Evolutionary conservation across 2,113 vertebrate genomes (phyloP).

Genomic region (Hylia prasina): DNA sequence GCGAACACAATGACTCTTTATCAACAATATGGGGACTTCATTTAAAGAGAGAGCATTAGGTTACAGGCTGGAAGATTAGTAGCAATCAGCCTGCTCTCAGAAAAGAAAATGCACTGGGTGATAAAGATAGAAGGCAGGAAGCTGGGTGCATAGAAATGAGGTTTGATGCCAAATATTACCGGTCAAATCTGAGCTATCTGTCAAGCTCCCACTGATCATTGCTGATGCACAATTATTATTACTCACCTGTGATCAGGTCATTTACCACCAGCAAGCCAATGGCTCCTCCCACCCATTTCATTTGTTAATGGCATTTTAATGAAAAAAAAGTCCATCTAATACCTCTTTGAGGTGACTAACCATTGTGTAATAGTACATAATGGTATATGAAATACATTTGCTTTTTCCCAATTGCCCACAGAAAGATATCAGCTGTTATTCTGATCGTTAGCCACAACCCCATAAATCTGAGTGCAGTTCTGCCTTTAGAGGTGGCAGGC

Average conservation of each 20-base stretch:
- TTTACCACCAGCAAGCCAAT: not conserved
- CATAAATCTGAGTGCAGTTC: constrained; percentile 24
- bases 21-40: constrained; percentile 45
- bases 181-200: constrained; percentile 32
- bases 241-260: constrained; percentile 47
- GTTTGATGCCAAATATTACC: constrained; percentile 35
- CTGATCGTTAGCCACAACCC: not conserved
- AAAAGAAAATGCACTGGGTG: constrained; percentile 42
- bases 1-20: constrained; percentile 46
- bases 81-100: constrained; percentile 49
- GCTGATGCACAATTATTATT: constrained; percentile 7
- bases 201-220: constrained; percentile 38
- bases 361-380: not conserved
- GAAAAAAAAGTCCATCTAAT: constrained; percentile 15
- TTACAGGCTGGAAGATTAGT: constrained; percentile 49
- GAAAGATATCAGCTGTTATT: constrained; percentile 12
- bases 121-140: constrained; percentile 50
- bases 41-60: constrained; percentile 58
- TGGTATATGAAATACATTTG: constrained; percentile 9
- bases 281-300: constrained; percentile 31
- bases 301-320: constrained; percentile 50
- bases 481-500: constrained; percentile 29
- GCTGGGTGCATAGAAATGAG: constrained; percentile 53
- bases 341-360: not conserved
- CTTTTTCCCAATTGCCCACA: constrained; percentile 4